Percentiles rank a stretch among this genome's conserved stretches.
phyloP scores from a whole-genome alignment of 2,113 vertebrate genomes.

The Rana temporaria region DNA sequence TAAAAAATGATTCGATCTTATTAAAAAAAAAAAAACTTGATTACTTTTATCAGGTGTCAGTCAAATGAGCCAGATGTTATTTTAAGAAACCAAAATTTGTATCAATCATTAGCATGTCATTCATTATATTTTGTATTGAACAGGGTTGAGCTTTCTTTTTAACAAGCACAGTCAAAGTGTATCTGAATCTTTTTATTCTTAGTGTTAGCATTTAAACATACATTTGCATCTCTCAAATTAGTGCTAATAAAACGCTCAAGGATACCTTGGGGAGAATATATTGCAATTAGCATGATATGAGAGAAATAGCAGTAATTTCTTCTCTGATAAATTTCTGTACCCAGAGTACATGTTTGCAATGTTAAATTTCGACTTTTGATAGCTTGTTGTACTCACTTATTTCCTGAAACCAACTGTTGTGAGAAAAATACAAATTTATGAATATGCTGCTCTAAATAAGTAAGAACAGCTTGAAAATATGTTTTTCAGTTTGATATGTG shows the following conservation, averaged over 20 bases:
- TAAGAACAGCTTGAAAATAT: background rate
- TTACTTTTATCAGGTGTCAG: slow-evolving; percentile 83
- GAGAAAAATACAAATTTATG: slow-evolving; percentile 29
- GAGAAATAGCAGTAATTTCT: slow-evolving; percentile 53
- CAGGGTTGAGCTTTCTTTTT: slow-evolving; percentile 81
- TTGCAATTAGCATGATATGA: slow-evolving; percentile 60
- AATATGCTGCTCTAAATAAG: slow-evolving; percentile 9
- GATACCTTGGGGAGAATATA: slow-evolving; percentile 61
- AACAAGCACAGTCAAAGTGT: slow-evolving; percentile 77
- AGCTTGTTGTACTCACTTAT: slow-evolving; percentile 14
- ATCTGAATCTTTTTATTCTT: slow-evolving; percentile 68
- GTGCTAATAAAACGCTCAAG: slow-evolving; percentile 64
- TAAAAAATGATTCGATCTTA: slow-evolving; percentile 72
- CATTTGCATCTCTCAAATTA: slow-evolving; percentile 69
- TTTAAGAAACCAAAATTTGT: slow-evolving; percentile 85
- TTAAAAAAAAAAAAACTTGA: slow-evolving; percentile 75
- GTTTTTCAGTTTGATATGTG: too few relatives aligned
- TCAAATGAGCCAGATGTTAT: slow-evolving; percentile 87
- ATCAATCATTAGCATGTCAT: slow-evolving; percentile 82
- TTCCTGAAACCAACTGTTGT: slow-evolving; percentile 33
- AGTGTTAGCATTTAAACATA: slow-evolving; percentile 75
- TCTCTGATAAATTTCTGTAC: slow-evolving; percentile 45
- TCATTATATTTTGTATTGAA: slow-evolving; percentile 80
- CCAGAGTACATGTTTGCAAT: slow-evolving; percentile 52
- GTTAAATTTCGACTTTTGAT: slow-evolving; percentile 38